Evolutionary conservation across 1,140 invertebrate genomes (phyloP), one percentile per base, ranked within the genome.

Genomic region (Drosophila lacertosa): DNA sequence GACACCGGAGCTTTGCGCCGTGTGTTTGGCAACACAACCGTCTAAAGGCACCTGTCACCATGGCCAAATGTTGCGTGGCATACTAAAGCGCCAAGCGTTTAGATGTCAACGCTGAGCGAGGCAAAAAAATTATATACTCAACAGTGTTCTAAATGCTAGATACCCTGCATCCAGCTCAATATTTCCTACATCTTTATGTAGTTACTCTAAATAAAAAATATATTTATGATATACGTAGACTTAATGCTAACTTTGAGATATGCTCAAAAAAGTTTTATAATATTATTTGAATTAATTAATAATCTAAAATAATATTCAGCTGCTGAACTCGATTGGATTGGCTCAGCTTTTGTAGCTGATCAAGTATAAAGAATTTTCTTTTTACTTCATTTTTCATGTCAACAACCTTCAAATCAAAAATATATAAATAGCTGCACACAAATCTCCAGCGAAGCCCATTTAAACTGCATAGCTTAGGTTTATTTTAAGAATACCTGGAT

Each of bases 21-120:
- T 88, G 75, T 82, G 70, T 77, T 60, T 45, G 62, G 53, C 42
- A 58, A 79, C 35, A 40, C 45, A 57, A 67, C 74, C 74, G 80
- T 82, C 82, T 88, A 88, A 88, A 88, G 83, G 83, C 82, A 88
- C 82, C 83, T 88, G 82, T 88, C 82, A 88, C 74, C 83, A 69
- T 78, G 73, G 77, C 82, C 83, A 88, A 82, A 82, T 88, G 74
- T 71, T 75, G 77, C 70, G 72, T 82, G 74, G 77, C 70, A 88
- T 82, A 79, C 75, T 88, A 68, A 82, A 86, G 83, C 82, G 71
- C 65, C 69, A 72, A 86, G 83, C 88, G 81, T 86, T 86, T 88
- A 88, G 83, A 78, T 78, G 82, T 88, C 82, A 86, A 62, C 82
- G 55, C 47, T 32, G 63, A 62, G 53, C 39, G 58, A 51, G 22